A percentile compares a stretch with the other conserved stretches of the same genome.
Conservation (phyloP, 2,888 invertebrate genomes). For the Coelinius sp. region DNA sequence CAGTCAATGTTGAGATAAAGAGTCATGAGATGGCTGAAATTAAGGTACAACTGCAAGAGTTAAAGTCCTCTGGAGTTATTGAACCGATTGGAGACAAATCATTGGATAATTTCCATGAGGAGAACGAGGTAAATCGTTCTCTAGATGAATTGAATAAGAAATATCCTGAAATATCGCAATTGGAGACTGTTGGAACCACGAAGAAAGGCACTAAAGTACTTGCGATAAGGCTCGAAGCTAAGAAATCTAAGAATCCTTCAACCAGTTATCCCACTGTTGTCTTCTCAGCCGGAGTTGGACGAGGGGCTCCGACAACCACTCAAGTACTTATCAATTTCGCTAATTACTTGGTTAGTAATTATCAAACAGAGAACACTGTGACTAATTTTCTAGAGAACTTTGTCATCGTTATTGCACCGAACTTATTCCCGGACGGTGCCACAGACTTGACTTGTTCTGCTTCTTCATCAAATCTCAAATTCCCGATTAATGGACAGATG, state of each 20-base stretch:
- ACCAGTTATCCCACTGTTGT: constrained; percentile 57
- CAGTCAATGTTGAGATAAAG: constrained; percentile 70
- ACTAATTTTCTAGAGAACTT: constrained; percentile 58
- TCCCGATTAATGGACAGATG: constrained; percentile 52
- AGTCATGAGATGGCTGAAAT: constrained; percentile 67
- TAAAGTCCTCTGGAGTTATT: constrained; percentile 27
- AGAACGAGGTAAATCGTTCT: constrained; percentile 48
- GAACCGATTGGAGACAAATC: constrained; percentile 33
- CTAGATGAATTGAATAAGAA: constrained; percentile 60
- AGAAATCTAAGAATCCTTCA: constrained; percentile 43
- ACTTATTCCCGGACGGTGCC: constrained; percentile 55
- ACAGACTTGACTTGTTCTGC: constrained; percentile 53
- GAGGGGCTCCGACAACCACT: constrained; percentile 61
- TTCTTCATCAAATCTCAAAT: constrained; percentile 45
- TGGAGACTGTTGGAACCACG: constrained; percentile 59
- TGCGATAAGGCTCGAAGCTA: constrained; percentile 60
- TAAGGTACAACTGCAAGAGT: constrained; percentile 58
- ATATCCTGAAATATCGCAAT: constrained; percentile 57
- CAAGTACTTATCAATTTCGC: constrained; percentile 61
- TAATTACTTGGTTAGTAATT: constrained; percentile 57
- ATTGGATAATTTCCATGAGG: constrained; percentile 15
- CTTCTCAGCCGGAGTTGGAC: constrained; percentile 60
- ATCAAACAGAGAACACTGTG: constrained; percentile 52
- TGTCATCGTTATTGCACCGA: constrained; percentile 61
- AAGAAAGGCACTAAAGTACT: constrained; percentile 53